Base-by-base conservation (phyloP, 2,888 invertebrate species). In the Harpagoxenus sublaevis region DNA sequence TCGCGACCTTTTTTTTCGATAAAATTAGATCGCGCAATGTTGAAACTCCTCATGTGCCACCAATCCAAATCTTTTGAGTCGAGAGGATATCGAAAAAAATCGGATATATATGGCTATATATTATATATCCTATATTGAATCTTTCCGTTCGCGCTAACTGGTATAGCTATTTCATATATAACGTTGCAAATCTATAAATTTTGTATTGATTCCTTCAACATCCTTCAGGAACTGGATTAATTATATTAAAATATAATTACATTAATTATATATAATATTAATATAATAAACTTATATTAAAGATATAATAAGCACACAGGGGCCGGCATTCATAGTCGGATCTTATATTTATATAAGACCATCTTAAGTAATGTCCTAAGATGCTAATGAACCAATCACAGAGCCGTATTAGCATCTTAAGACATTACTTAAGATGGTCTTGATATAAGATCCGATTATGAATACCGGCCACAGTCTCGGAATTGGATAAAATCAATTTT, bases 21-120 rank as follows among this genome's bases (percentile, higher is more conserved):
- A 74, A 81, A 55, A 39, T 63, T 51, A 45, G 63, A 45, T 77
- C 35, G 48, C 63, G 48, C 23, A 35, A 55, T 75, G 18, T 63
- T 35, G 53, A 53, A 53, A 45, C 62, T n/a, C 18, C 31, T 75
- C n/a, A 35, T 63, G 53, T 65, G 15, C 15, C 48, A 3, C 12
- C 12, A 42, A 63, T 28, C 62, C 18, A 5, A 45, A 77, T 28
- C 15, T 42, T 63, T 65, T n/a, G n/a, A 45, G 62, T 75, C 74
- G 63, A 82, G 53, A 82, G 77, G 18, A 65, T 48, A 65, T 63
- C 45, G 77, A 31, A 53, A n/a, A 51, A 51, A 48, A 15, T 35
- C 5, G 1, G 6, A 8, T 65, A 60, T 23, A 10, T 42, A 9
- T 9, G 2, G 10, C 35, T 39, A 15, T 31, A 31, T 15, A 35